These are phyloP conservation scores for Lagopus leucura DNA, from an alignment of 2,113 vertebrate species.

Conservation along the genomic window DNA sequence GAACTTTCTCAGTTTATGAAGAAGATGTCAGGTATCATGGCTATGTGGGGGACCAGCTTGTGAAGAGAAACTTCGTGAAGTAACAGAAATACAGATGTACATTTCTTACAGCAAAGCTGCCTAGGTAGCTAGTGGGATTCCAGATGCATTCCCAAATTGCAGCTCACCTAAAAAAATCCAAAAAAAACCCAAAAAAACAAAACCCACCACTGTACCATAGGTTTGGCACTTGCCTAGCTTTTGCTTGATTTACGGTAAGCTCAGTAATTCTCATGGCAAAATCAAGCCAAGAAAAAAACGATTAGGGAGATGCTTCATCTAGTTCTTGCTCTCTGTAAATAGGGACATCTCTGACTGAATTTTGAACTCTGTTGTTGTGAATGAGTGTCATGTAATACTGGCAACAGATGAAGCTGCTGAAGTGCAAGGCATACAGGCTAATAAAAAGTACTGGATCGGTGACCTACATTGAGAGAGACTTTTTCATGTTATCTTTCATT, in stretches of 20 bases:
- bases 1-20: neutral
- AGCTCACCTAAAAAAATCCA: neutral
- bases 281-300: neutral
- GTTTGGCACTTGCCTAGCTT: neutral
- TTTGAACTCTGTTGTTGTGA: neutral
- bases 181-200: too few species aligned
- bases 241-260: neutral
- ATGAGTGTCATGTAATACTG: neutral
- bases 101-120: neutral
- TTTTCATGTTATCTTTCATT: neutral
- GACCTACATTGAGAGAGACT: neutral
- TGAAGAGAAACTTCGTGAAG: neutral
- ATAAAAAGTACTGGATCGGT: neutral
- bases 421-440: neutral
- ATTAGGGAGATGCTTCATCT: neutral
- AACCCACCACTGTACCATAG: fast-evolving
- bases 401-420: neutral
- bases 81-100: neutral
- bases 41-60: neutral
- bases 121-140: neutral
- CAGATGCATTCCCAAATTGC: neutral
- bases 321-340: neutral
- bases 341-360: neutral
- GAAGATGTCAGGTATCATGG: fast-evolving
- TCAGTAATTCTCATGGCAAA: neutral